Percentiles rank a stretch among this genome's conserved stretches.
Evolutionary conservation across 2,888 invertebrate species (phyloP).

Genomic region (Erynnis tages): DNA sequence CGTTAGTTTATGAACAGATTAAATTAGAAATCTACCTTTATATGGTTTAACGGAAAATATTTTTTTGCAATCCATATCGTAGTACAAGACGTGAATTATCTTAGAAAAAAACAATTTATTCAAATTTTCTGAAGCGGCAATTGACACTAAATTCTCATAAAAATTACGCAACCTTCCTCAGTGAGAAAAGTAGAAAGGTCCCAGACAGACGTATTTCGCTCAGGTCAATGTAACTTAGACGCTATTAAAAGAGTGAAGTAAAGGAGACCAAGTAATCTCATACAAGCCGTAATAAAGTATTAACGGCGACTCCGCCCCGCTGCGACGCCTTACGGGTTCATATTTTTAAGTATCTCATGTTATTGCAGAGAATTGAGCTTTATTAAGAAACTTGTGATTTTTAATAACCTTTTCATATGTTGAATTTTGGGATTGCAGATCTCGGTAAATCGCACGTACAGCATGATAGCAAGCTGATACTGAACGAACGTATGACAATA

Average conservation of each 20-base stretch:
- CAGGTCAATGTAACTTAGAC: slow-evolving; percentile 50
- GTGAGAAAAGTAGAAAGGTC: neutral
- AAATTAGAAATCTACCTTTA: too few species aligned
- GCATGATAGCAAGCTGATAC: too few species aligned
- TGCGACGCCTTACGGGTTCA: slow-evolving; percentile 27
- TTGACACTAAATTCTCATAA: neutral
- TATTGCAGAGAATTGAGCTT: slow-evolving; percentile 26
- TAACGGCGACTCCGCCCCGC: slow-evolving; percentile 43
- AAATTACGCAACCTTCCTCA: neutral
- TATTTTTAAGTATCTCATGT: slow-evolving; percentile 29
- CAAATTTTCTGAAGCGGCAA: too few species aligned
- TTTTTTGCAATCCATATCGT: too few species aligned
- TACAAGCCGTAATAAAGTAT: slow-evolving; percentile 62
- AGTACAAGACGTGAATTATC: too few species aligned
- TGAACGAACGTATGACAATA: too few species aligned
- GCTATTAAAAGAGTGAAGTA: slow-evolving; percentile 65
- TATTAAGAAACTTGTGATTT: slow-evolving; percentile 28
- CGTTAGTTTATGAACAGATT: too few species aligned
- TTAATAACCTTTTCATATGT: slow-evolving; percentile 12
- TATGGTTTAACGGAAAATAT: too few species aligned
- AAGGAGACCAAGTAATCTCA: slow-evolving; percentile 59
- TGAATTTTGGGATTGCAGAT: too few species aligned
- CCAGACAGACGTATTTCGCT: slow-evolving; percentile 9
- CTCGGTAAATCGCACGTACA: too few species aligned
- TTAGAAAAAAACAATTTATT: too few species aligned